Evolutionary conservation across 2,888 invertebrate species (phyloP).

Genomic region (Ochropleura leucogaster): DNA sequence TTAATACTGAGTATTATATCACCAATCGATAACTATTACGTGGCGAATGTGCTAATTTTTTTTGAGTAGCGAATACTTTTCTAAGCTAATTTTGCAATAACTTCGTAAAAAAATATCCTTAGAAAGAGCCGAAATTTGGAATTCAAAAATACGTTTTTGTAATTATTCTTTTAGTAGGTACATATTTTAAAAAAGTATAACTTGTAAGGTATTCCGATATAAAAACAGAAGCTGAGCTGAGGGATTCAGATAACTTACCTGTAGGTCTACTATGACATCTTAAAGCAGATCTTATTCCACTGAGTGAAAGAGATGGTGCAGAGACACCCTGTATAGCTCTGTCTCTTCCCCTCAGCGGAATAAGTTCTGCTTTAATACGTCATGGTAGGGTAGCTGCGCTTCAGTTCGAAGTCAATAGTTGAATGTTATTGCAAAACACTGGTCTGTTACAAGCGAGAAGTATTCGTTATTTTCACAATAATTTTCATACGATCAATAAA

Average conservation of each 20-base stretch:
- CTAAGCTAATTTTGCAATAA: slow-evolving; percentile 70
- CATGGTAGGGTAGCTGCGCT: background rate
- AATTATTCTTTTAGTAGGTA: background rate
- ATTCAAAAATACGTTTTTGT: slow-evolving; percentile 1
- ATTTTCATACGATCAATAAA: slow-evolving; percentile 75
- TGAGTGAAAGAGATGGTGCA: too few species aligned
- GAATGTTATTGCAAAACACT: slow-evolving; percentile 70
- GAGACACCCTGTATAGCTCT: too few species aligned
- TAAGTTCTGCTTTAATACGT: too few species aligned
- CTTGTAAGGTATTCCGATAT: background rate
- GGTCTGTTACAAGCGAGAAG: slow-evolving; percentile 62
- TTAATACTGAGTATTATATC: slow-evolving; percentile 82
- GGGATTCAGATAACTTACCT: background rate
- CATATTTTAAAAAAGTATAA: background rate
- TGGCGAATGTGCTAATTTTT: slow-evolving; percentile 67
- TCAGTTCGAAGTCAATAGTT: slow-evolving; percentile 8
- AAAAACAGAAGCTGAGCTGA: background rate
- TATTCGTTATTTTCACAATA: slow-evolving; percentile 75
- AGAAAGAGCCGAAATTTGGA: background rate
- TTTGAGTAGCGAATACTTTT: slow-evolving; percentile 72
- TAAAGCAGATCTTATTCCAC: too few species aligned
- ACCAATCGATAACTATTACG: slow-evolving; percentile 68
- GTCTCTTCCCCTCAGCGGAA: too few species aligned
- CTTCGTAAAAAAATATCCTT: slow-evolving; percentile 24
- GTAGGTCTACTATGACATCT: too few species aligned